A percentile compares a stretch with the other conserved stretches of the same genome.
Evolutionary conservation across 92 coral and sea anemone genomes (phyloP).

Genomic region (Hydrozoanthus gracilis): DNA sequence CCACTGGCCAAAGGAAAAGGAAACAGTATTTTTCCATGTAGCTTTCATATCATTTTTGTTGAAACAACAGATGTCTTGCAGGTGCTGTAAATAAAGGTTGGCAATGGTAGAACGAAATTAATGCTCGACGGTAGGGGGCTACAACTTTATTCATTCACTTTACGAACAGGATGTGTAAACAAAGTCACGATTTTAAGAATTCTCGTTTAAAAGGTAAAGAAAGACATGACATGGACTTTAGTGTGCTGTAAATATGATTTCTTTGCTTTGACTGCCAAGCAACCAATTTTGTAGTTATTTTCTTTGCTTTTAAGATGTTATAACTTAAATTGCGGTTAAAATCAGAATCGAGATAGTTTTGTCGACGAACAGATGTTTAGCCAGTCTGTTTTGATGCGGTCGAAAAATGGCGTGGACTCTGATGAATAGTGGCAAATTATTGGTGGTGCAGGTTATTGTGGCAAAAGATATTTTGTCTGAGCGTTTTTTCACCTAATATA

Average conservation of each 20-base stretch:
- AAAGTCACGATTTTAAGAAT: not conserved
- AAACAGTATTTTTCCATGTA: not conserved
- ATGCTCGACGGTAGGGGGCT: not conserved
- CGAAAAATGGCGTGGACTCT: not conserved
- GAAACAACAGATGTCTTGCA: not conserved
- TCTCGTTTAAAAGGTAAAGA: not conserved
- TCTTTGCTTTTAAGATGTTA: no score
- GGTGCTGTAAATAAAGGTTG: not conserved
- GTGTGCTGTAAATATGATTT: not conserved
- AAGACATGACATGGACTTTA: not conserved
- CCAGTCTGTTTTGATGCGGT: not conserved
- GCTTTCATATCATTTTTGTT: not conserved
- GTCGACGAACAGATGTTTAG: no score
- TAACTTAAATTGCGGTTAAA: no score
- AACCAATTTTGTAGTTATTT: no score
- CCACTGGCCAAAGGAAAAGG: not conserved
- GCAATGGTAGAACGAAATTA: not conserved
- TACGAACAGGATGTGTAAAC: not conserved
- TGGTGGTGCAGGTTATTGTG: not conserved
- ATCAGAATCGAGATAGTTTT: no score
- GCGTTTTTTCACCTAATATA: not conserved
- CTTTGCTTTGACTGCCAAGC: not conserved
- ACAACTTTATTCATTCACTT: not conserved
- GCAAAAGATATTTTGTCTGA: not conserved
- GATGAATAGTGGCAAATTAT: not conserved